Percentiles rank a stretch among this genome's conserved stretches.
These are phyloP conservation scores for Podarcis muralis DNA, from an alignment of 2,113 vertebrate species.

Conservation along the genomic window DNA sequence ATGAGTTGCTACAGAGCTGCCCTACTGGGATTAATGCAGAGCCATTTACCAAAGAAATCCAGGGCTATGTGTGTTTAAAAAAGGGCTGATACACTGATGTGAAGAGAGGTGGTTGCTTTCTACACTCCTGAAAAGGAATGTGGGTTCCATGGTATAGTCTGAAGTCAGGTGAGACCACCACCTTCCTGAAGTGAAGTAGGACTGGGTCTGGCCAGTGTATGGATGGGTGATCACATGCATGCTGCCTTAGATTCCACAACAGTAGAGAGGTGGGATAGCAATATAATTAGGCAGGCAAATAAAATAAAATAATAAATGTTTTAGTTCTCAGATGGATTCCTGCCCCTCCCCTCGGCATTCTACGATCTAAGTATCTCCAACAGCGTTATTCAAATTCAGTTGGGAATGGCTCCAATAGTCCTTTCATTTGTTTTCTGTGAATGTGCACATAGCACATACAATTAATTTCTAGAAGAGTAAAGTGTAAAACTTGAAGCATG, in stretches of 20 bases:
- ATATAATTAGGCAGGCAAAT: too few relatives aligned
- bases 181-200: too few relatives aligned
- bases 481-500: slow-evolving; percentile 29
- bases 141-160: neutral
- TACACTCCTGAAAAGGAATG: neutral
- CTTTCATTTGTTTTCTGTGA: neutral
- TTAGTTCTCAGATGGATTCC: neutral
- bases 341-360: neutral
- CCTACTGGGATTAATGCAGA: neutral
- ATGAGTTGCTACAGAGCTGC: neutral
- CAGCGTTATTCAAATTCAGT: neutral
- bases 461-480: slow-evolving; percentile 5
- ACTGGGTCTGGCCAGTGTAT: too few relatives aligned
- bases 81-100: neutral
- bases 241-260: too few relatives aligned
- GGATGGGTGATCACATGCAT: too few relatives aligned
- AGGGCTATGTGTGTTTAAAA: neutral
- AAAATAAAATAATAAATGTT: neutral
- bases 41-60: neutral
- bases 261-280: too few relatives aligned
- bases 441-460: neutral
- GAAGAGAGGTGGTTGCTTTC: neutral
- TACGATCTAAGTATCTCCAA: neutral
- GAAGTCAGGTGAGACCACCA: too few relatives aligned
- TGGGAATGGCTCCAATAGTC: neutral